Evolutionary conservation across 1,140 invertebrate species (phyloP).

Genomic region (Watersipora subatra): DNA sequence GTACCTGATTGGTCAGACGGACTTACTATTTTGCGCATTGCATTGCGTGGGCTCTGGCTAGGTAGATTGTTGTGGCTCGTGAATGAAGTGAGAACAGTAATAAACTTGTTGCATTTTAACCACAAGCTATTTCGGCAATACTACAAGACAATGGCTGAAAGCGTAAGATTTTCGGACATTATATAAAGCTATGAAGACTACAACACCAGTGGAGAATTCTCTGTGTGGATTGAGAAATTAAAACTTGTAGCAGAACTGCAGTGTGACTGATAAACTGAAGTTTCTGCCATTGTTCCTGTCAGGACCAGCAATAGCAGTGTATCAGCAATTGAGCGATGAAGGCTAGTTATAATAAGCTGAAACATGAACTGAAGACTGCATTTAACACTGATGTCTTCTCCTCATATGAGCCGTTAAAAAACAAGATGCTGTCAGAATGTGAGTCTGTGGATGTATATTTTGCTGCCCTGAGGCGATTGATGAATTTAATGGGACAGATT

Average conservation of each 20-base stretch:
- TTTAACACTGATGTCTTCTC: background rate
- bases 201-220: background rate
- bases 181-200: background rate
- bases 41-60: too few species aligned
- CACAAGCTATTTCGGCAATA: background rate
- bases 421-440: background rate
- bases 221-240: conserved; percentile 1
- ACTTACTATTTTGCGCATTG: too few species aligned
- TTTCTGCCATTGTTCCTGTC: background rate
- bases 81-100: too few species aligned
- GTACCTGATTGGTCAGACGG: too few species aligned
- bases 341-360: background rate
- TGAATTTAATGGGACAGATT: background rate
- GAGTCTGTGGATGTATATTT: background rate
- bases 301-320: background rate
- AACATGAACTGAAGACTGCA: background rate
- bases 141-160: background rate
- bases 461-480: background rate
- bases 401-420: background rate
- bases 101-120: too few species aligned
- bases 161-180: background rate
- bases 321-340: background rate
- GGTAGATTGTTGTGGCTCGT: too few species aligned
- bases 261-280: background rate
- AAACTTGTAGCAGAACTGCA: conserved; percentile 1